Evolutionary conservation across 2,888 invertebrate genomes (phyloP).

Genomic region (Callinectes sapidus): DNA sequence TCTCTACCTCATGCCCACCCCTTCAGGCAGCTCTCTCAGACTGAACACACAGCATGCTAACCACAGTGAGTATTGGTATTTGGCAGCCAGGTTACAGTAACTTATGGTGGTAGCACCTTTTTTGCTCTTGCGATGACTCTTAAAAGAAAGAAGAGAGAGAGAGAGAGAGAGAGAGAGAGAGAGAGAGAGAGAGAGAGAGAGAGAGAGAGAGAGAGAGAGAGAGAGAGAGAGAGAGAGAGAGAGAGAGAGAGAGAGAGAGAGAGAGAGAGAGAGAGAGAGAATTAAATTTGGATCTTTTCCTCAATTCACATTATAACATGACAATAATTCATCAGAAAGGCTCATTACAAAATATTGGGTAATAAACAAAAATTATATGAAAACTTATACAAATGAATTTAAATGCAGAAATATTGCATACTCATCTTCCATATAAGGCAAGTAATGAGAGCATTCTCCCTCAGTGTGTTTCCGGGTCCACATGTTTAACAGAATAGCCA

Average conservation of each 20-base stretch:
- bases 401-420: not conserved
- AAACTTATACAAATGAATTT: not conserved
- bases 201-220: conserved; percentile 1
- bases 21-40: not conserved
- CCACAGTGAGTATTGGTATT: not conserved
- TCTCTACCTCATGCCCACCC: not conserved
- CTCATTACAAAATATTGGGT: not conserved
- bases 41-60: not conserved
- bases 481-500: not conserved
- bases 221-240: not conserved
- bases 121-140: not conserved
- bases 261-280: not conserved
- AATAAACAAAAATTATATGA: not conserved
- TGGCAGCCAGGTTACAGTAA: not conserved
- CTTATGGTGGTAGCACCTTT: not conserved
- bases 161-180: not conserved
- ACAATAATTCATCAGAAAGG: not conserved
- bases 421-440: not conserved
- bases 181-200: conserved; percentile 1
- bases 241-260: not conserved
- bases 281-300: not conserved
- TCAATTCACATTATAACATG: not conserved
- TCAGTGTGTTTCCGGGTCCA: not conserved
- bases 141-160: not conserved
- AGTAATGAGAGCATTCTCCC: not conserved